A percentile compares a stretch with the other conserved stretches of the same genome.
These are phyloP conservation scores for mouse (Mus musculus) DNA, from an alignment of 2,113 vertebrate species.

Conservation along the genomic window GRCm39 chr9:118630001-118630500, in stretches of 20 bases:
- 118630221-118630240: background rate
- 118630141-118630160: conserved; percentile 38
- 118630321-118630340: background rate
- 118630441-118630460: background rate
- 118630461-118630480: background rate
- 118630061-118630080: conserved; percentile 29
- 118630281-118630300: background rate
- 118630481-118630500: background rate
- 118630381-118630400: background rate
- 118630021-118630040: background rate
- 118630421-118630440: background rate
- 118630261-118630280: background rate
- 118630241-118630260: background rate
- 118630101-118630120: conserved; percentile 18
- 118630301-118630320: background rate
- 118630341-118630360: background rate
- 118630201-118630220: conserved; percentile 24
- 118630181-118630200: background rate
- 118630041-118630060: background rate
- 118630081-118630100: conserved; percentile 67
- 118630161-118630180: background rate
- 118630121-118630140: background rate
- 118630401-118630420: too few species aligned
- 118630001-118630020: background rate
- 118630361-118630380: background rate